phyloP scores from a whole-genome alignment of 2,888 invertebrate species.

The Mesorhabditis belari region DNA sequence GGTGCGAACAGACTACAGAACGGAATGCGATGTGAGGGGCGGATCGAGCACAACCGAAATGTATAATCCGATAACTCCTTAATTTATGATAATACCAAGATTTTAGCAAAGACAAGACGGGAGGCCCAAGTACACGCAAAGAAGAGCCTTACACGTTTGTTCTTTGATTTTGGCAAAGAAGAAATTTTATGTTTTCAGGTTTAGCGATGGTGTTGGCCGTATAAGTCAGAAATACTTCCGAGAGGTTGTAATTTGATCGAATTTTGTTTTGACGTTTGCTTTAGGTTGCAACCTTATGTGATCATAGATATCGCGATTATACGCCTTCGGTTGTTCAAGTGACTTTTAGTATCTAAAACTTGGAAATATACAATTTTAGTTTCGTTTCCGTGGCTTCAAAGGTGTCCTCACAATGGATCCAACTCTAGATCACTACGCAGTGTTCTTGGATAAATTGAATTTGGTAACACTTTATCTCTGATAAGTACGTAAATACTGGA shows the following conservation, averaged over 20 bases:
- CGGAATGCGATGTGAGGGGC: conserved; percentile 4
- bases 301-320: background rate
- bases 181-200: too few species aligned
- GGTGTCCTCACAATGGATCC: conserved; percentile 47
- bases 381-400: conserved; percentile 49
- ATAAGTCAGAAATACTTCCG: background rate
- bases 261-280: background rate
- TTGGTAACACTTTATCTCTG: too few species aligned
- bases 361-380: conserved; percentile 14
- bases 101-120: background rate
- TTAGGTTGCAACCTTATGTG: background rate
- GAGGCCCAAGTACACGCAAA: background rate
- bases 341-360: background rate
- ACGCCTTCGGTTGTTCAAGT: background rate
- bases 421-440: conserved; percentile 21
- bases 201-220: conserved; percentile 10
- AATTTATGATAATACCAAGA: too few species aligned
- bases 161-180: too few species aligned
- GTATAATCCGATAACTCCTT: too few species aligned
- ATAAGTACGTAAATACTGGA: too few species aligned
- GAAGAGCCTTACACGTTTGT: conserved; percentile 5
- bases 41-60: conserved; percentile 1
- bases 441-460: background rate
- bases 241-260: background rate
- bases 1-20: conserved; percentile 3